phyloP scores from a whole-genome alignment of 2,113 vertebrate genomes.

The Psilopsiagon aurifrons region DNA sequence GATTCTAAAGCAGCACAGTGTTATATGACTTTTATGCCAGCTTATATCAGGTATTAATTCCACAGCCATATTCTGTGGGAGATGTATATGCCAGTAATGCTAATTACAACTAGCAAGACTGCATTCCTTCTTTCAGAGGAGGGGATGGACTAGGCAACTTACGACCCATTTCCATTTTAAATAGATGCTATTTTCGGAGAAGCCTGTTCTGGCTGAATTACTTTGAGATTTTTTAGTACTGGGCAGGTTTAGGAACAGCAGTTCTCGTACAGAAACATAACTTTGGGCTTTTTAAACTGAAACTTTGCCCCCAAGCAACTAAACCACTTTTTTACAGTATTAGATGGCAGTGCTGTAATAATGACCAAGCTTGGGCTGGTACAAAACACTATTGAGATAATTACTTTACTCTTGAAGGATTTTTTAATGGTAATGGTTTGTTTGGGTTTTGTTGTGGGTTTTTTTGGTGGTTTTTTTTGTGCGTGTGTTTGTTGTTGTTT shows the following conservation, averaged over 20 bases:
- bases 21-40: slow-evolving; percentile 23
- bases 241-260: neutral
- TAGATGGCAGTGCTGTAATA: neutral
- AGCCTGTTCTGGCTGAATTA: neutral
- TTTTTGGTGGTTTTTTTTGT: no score
- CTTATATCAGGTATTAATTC: slow-evolving; percentile 42
- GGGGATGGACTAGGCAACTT: neutral
- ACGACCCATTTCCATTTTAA: slow-evolving; percentile 59
- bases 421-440: neutral
- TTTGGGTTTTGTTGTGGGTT: neutral
- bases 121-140: slow-evolving; percentile 43
- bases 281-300: neutral
- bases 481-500: neutral
- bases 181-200: neutral
- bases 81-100: slow-evolving; percentile 36
- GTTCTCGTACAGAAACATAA: neutral
- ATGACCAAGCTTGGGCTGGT: neutral
- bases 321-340: neutral
- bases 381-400: neutral
- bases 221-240: neutral
- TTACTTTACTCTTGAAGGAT: neutral
- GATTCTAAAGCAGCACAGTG: neutral
- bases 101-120: slow-evolving; percentile 22
- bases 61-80: neutral
- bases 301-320: neutral